phyloP scores from a whole-genome alignment of 2,113 vertebrate species.

The Haemorhous mexicanus region DNA sequence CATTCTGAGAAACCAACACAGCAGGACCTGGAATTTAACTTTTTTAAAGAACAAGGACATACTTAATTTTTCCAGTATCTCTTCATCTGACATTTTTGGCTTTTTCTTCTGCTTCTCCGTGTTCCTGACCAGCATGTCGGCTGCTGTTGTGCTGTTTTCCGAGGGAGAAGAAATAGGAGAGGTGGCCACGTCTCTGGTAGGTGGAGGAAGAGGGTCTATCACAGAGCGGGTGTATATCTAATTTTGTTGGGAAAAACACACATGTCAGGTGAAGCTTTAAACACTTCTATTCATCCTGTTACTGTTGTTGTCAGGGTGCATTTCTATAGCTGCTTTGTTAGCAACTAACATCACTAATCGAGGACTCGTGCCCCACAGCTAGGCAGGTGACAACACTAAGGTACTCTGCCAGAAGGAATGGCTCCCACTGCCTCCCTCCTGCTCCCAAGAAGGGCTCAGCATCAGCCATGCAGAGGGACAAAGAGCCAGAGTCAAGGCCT shows the following conservation, averaged over 20 bases:
- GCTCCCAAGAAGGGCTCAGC: not conserved
- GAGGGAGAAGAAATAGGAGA: conserved; percentile 82
- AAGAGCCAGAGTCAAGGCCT: not conserved
- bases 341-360: not conserved
- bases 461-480: not conserved
- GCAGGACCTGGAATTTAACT: not conserved
- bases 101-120: conserved; percentile 92
- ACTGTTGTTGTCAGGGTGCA: not conserved
- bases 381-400: not conserved
- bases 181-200: conserved; percentile 88
- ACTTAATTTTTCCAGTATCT: conserved; percentile 97
- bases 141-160: conserved; percentile 68
- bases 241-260: not conserved
- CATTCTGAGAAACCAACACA: not conserved
- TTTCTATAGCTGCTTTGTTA: not conserved
- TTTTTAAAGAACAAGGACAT: conserved; percentile 47
- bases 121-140: conserved; percentile 78
- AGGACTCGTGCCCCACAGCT: not conserved
- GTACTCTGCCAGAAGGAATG: not conserved
- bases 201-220: conserved; percentile 86
- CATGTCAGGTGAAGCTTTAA: not conserved
- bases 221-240: conserved; percentile 97
- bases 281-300: not conserved
- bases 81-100: conserved; percentile 96
- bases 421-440: not conserved